phyloP scores from a whole-genome alignment of 2,113 vertebrate species.

The Glareola pratincola region DNA sequence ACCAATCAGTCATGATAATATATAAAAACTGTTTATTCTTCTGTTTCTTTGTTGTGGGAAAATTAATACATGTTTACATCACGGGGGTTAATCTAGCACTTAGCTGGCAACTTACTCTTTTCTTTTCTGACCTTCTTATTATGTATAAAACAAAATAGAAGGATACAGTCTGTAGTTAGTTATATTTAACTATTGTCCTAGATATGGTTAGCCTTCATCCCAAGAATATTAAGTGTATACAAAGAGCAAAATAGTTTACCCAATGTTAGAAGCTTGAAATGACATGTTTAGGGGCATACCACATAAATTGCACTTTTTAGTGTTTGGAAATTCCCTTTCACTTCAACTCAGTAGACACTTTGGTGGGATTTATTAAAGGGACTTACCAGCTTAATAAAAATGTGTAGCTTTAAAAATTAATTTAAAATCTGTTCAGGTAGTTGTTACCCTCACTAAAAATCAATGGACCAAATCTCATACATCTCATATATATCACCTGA shows the following conservation, averaged over 20 bases:
- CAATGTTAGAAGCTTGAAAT: not conserved
- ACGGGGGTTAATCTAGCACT: not conserved
- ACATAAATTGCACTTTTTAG: not conserved
- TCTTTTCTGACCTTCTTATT: not conserved
- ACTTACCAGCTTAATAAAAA: not conserved
- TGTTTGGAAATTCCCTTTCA: not conserved
- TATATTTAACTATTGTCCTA: not conserved
- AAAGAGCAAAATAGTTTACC: not conserved
- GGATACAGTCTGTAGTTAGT: not conserved
- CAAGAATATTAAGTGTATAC: not conserved
- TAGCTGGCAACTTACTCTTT: not conserved
- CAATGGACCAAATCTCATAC: constrained; percentile 34
- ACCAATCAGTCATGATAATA: not conserved
- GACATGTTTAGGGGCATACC: not conserved
- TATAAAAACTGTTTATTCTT: not conserved
- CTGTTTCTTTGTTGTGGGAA: not conserved
- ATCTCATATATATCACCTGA: constrained; percentile 15
- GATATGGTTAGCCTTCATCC: not conserved
- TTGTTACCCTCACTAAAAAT: constrained; percentile 37
- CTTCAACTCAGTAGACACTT: not conserved
- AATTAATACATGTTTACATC: not conserved
- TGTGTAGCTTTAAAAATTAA: not conserved
- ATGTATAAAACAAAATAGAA: not conserved
- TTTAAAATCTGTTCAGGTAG: constrained; percentile 27
- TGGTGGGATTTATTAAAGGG: not conserved